Evolutionary conservation across 2,113 vertebrate genomes (phyloP).

Genomic region (Tyrannus savana): DNA sequence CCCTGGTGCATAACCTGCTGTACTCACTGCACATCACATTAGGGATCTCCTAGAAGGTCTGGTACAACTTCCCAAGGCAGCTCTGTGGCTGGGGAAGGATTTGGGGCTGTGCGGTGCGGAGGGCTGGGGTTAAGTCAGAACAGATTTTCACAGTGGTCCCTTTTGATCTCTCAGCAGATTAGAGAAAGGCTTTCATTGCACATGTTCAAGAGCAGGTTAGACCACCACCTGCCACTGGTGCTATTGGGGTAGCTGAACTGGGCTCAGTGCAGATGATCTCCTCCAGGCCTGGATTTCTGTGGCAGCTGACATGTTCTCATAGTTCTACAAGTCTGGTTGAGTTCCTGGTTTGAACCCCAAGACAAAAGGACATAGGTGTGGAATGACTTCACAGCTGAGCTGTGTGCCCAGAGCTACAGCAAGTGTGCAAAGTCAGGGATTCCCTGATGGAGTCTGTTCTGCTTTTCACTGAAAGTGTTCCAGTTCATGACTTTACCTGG

Average conservation of each 20-base stretch:
- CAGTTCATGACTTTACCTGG: not conserved
- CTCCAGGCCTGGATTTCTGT: constrained; percentile 13
- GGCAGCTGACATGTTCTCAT: not conserved
- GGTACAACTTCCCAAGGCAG: not conserved
- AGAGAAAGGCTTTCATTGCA: constrained; percentile 27
- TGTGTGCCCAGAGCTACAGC: not conserved
- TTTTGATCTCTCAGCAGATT: constrained; percentile 29
- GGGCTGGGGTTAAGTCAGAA: constrained; percentile 4
- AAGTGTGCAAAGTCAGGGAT: not conserved
- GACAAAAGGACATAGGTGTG: not conserved
- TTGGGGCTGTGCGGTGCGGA: not conserved
- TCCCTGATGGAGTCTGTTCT: not conserved
- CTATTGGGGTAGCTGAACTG: not conserved
- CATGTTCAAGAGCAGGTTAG: constrained; percentile 22
- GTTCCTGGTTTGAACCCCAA: not conserved
- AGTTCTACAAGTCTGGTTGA: not conserved
- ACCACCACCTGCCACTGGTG: constrained; percentile 28
- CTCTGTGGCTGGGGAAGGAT: not conserved
- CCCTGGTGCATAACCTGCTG: not conserved
- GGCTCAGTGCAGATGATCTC: not conserved
- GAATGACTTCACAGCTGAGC: not conserved
- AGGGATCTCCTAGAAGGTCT: not conserved
- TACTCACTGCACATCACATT: not conserved
- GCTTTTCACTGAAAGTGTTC: not conserved
- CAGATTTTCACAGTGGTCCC: not conserved